Evolutionary conservation across 2,797 vertebrate species (phyloP), one percentile per base, ranked within the genome.

Genomic region (Acrossocheilus wenchowensis): DNA sequence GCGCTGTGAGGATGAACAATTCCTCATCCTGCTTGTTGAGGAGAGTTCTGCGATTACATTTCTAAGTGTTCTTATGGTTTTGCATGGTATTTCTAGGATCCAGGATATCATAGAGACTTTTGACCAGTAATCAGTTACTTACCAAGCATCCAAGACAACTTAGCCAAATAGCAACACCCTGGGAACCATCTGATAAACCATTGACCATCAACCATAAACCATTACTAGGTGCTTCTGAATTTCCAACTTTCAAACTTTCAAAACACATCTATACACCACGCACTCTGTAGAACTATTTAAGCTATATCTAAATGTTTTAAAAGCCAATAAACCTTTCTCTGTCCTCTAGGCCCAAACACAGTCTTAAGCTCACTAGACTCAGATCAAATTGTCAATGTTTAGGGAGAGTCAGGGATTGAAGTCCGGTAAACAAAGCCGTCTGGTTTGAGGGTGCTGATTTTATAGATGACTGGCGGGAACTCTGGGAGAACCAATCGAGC

Each of bases 401-500:
- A 36, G 57, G 43, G 21, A 30, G 19, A 62, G 82, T n/a, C 21
- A 0, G 21, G 23, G 17, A 68, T 19, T 41, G 45, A 84, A 50
- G 83, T 77, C 26, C 64, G 26, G 82, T 45, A 77, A 84, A 84
- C 21, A 52, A 84, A 77, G 57, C 43, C 1, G 26, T 52, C 57
- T 84, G 82, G 41, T 41, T 66, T 23, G 57, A 48, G 8, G 11
- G 21, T 10, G 57, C 41, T 66, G 43, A 34, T 78, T 84, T 84
- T 69, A 78, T 78, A 78, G 62, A 84, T 78, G 62, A 11, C 62
- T 84, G 48, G 15, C 15, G 1, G 23, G 71, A 77, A 84, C 72
- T 30, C 17, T 1, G 19, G n/a, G 30, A 52, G 45, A 12, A 48
- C 9, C 1, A 84, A 50, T 68, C n/a, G 34, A 69, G 62, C 74